A percentile compares a stretch with the other conserved stretches of the same genome.
Evolutionary conservation across 2,797 vertebrate genomes (phyloP).

Genomic region (Acropternis orthonyx): DNA sequence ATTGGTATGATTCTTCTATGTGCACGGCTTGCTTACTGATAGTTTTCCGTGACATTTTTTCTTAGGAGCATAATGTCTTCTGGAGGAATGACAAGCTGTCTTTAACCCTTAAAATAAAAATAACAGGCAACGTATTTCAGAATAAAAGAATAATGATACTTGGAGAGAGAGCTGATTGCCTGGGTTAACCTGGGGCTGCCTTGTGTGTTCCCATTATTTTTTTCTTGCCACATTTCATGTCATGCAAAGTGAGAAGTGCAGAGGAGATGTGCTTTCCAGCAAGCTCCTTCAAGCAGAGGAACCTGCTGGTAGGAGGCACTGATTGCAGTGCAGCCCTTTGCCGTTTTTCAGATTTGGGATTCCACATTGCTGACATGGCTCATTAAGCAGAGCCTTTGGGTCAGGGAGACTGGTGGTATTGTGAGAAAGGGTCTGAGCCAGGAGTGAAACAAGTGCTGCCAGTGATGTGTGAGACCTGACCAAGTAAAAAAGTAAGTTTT

Average conservation of each 20-base stretch:
- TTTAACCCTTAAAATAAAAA: conserved; percentile 40
- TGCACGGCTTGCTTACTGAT: not conserved
- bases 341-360: not conserved
- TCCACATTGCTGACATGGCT: not conserved
- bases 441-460: not conserved
- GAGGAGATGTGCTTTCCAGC: not conserved
- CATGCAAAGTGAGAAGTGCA: not conserved
- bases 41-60: not conserved
- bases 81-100: not conserved
- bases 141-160: not conserved
- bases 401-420: not conserved
- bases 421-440: not conserved
- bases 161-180: not conserved
- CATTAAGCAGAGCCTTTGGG: not conserved
- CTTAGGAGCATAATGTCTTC: not conserved
- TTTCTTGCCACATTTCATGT: not conserved
- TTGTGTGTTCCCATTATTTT: not conserved
- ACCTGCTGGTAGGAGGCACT: not conserved
- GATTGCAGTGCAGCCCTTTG: not conserved
- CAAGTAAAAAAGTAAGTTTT: not conserved
- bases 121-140: not conserved
- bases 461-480: not conserved
- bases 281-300: not conserved
- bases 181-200: not conserved
- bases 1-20: not conserved